Percentiles rank a stretch among this genome's conserved stretches.
phyloP scores from a whole-genome alignment of 2,113 vertebrate species.

The Platichthys stellatus region DNA sequence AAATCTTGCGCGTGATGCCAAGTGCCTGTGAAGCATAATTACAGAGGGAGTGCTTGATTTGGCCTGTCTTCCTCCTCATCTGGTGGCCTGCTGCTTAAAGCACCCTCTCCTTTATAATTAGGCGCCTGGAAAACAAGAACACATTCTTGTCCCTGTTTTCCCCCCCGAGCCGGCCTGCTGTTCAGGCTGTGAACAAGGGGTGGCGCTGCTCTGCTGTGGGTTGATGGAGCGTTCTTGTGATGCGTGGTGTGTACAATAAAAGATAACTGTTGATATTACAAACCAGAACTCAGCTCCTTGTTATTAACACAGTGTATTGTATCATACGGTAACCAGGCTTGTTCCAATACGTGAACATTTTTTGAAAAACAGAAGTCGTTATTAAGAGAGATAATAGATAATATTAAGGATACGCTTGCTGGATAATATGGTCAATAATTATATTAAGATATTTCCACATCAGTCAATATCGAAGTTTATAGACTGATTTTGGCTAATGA shows the following conservation, averaged over 20 bases:
- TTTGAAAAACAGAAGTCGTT: not conserved
- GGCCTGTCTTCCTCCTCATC: slow-evolving; percentile 84
- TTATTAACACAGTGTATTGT: too few species aligned
- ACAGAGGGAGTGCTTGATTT: slow-evolving; percentile 82
- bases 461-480: too few species aligned
- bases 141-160: slow-evolving; percentile 58
- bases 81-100: slow-evolving; percentile 83
- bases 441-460: not conserved
- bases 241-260: not conserved
- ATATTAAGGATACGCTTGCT: not conserved
- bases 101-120: slow-evolving; percentile 83
- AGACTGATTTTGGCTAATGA: too few species aligned
- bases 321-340: not conserved
- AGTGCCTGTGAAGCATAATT: slow-evolving; percentile 82
- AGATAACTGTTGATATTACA: not conserved
- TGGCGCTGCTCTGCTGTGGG: slow-evolving; percentile 68
- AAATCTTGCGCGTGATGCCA: slow-evolving; percentile 78
- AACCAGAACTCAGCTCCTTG: not conserved
- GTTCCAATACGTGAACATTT: not conserved
- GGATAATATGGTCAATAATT: too few species aligned
- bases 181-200: slow-evolving; percentile 60
- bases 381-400: not conserved
- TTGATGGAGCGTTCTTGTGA: not conserved
- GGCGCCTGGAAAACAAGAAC: slow-evolving; percentile 78
- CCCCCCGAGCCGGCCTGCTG: slow-evolving; percentile 28